Evolutionary conservation across 2,888 invertebrate genomes (phyloP), one percentile per base, ranked within the genome.

Genomic region (Bellardia bayeri): DNA sequence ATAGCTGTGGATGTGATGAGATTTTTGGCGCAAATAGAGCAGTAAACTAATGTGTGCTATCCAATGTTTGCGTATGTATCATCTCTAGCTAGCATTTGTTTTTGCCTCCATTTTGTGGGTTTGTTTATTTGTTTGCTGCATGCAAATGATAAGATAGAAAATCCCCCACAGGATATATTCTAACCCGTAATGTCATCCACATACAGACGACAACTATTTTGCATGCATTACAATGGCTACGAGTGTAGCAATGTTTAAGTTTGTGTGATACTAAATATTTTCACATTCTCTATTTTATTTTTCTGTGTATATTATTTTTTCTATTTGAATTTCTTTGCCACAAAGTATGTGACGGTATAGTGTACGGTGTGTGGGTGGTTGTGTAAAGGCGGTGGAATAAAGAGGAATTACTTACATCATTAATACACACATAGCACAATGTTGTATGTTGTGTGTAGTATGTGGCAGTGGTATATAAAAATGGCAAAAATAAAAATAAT

Each of bases 91-190:
- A 37, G 61, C 64, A 76, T 76, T 75, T 78, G 76, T 64, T 76
- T 61, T 81, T 42, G 51, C 69, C 42, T 84, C 33, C 37, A 66
- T 40, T 80, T 49, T 66, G 42, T 64, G 9, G 42, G 64, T 66
- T 16, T 83, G 68, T 82, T 78, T 87, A 23, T 78, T 74, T 87
- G 81, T 87, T 87, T 87, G 81, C 78, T 85, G 69, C 56, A 85
- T 85, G 85, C 85, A 87, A 82, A 82, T 82, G 87, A 85, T 87
- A 79, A 87, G 85, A 82, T 87, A 42, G 78, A 80, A 80, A 87
- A 85, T 85, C 64, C 78, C 87, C 85, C 82, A 85, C 84, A 85
- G 84, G 85, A 85, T 85, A 82, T 85, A 78, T 74, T 82, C 87
- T 79, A 87, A 85, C 87, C 85, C 82, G 68, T 82, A 82, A 78